These are phyloP conservation scores for Isurus oxyrinchus DNA, from an alignment of 2,113 vertebrate species.

Conservation along the genomic window DNA sequence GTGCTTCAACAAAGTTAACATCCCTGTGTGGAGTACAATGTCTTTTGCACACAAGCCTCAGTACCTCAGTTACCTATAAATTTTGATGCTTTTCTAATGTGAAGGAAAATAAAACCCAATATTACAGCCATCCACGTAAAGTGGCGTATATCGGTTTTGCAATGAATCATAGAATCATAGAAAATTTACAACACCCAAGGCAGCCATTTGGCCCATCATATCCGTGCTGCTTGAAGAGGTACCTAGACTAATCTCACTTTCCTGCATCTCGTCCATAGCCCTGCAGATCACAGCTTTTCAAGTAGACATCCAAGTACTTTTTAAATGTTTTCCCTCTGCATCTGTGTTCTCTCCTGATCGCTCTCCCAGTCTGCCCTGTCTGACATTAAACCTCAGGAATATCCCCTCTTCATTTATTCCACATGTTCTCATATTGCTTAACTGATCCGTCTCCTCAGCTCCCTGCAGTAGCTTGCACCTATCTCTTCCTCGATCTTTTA, in stretches of 20 bases:
- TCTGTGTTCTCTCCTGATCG: neutral
- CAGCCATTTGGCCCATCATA: neutral
- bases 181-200: neutral
- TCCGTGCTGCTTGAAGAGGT: neutral
- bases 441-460: neutral
- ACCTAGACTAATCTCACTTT: neutral
- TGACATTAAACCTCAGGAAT: neutral
- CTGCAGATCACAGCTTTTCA: neutral
- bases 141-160: neutral
- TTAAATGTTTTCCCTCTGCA: neutral
- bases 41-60: neutral
- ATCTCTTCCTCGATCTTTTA: neutral
- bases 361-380: neutral
- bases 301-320: neutral
- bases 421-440: neutral
- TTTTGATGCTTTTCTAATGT: neutral
- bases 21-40: neutral
- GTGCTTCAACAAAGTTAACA: neutral
- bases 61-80: neutral
- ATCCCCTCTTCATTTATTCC: neutral
- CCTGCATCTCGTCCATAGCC: neutral
- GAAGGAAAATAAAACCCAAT: neutral
- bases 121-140: neutral
- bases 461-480: neutral
- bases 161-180: neutral